phyloP scores from a whole-genome alignment of 1,140 invertebrate species.

The Triops cancriformis region DNA sequence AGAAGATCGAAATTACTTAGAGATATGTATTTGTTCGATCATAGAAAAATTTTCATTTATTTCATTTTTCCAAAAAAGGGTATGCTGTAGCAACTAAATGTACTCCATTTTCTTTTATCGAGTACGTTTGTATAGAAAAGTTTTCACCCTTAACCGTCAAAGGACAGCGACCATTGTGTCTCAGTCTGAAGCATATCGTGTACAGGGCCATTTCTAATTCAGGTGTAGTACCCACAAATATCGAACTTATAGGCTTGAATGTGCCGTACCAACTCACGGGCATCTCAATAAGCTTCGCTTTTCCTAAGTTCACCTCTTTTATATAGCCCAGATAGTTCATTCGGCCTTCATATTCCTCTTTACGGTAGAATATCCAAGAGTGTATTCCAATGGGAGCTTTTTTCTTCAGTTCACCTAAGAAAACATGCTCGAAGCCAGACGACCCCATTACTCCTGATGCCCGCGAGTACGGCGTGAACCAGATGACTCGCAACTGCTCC shows the following conservation, averaged over 20 bases:
- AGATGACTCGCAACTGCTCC: constrained; percentile 30
- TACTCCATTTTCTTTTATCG: constrained; percentile 42
- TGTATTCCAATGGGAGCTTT: constrained; percentile 40
- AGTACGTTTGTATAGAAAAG: constrained; percentile 31
- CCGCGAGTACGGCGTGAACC: constrained; percentile 32
- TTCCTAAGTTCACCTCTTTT: constrained; percentile 8
- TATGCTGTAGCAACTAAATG: neutral
- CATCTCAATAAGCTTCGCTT: constrained; percentile 22
- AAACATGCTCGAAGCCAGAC: constrained; percentile 42
- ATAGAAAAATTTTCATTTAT: neutral
- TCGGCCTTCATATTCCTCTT: constrained; percentile 37
- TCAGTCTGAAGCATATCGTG: constrained; percentile 68
- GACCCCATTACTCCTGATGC: constrained; percentile 31
- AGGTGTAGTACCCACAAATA: constrained; percentile 85
- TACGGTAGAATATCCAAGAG: constrained; percentile 41
- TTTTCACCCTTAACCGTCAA: constrained; percentile 55
- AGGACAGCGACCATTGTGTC: constrained; percentile 59
- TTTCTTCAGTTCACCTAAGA: constrained; percentile 40
- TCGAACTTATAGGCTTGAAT: constrained; percentile 64
- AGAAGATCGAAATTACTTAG: too few relatives aligned
- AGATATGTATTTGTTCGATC: too few relatives aligned
- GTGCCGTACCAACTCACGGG: constrained; percentile 52
- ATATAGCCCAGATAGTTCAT: constrained; percentile 39
- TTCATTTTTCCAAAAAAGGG: neutral
- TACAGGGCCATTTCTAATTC: constrained; percentile 88